phyloP scores from a whole-genome alignment of 2,888 invertebrate genomes.

The Notodonta ziczac region DNA sequence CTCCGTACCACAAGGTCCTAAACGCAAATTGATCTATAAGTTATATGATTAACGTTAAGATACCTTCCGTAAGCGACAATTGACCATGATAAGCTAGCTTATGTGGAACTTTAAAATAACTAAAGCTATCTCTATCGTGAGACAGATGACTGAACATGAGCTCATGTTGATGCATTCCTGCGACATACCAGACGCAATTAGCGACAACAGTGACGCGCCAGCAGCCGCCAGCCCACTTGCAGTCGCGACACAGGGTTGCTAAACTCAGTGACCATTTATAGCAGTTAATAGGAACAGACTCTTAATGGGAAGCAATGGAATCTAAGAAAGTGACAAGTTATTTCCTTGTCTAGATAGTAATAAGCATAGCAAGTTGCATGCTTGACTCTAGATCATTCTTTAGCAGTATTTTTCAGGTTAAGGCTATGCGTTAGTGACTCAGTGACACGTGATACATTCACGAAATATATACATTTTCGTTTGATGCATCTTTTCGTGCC shows the following conservation, averaged over 20 bases:
- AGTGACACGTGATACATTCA: too few species aligned
- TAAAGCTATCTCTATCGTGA: neutral
- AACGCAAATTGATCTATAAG: too few species aligned
- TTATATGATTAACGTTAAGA: too few species aligned
- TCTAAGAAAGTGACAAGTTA: too few species aligned
- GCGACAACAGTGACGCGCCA: constrained; percentile 13
- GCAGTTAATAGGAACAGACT: neutral
- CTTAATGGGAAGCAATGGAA: neutral
- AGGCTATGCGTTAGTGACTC: too few species aligned
- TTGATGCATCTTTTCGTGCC: neutral
- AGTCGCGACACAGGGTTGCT: constrained; percentile 3
- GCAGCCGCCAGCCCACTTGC: constrained; percentile 14
- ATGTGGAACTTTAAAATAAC: constrained; percentile 5
- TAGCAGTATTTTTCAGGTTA: too few species aligned
- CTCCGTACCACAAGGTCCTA: too few species aligned
- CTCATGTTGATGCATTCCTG: constrained; percentile 13
- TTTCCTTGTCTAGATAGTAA: too few species aligned
- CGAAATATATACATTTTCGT: too few species aligned
- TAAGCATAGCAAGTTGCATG: too few species aligned
- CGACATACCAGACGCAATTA: constrained; percentile 22
- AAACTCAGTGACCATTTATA: neutral
- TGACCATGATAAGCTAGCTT: neutral
- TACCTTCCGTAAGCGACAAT: neutral
- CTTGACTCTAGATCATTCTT: too few species aligned
- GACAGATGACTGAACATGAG: neutral